A percentile compares a stretch with the other conserved stretches of the same genome.
Evolutionary conservation across 2,888 invertebrate species (phyloP).

Genomic region (Tortricodes alternella): DNA sequence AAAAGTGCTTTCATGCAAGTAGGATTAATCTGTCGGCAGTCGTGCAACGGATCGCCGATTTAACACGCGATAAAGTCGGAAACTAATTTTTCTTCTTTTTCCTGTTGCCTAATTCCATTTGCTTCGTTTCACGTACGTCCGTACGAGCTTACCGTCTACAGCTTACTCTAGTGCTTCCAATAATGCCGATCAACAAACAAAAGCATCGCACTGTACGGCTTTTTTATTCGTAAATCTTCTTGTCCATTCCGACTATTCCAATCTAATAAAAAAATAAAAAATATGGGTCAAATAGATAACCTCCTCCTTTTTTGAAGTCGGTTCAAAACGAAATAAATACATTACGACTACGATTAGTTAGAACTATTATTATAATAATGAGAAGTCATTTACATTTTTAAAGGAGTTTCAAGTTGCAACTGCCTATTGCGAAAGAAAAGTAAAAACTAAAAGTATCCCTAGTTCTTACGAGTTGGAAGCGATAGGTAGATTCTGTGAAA

Average conservation of each 20-base stretch:
- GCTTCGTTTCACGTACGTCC: constrained; percentile 32
- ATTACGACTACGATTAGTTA: too few relatives aligned
- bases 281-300: too few relatives aligned
- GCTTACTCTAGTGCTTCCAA: not conserved
- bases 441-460: not conserved
- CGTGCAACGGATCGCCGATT: constrained; percentile 61
- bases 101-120: constrained; percentile 27
- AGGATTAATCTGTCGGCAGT: constrained; percentile 59
- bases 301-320: too few relatives aligned
- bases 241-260: too few relatives aligned
- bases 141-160: constrained; percentile 13
- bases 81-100: constrained; percentile 52
- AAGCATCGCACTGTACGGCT: not conserved
- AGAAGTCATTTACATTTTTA: too few relatives aligned
- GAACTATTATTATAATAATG: too few relatives aligned
- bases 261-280: too few relatives aligned
- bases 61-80: constrained; percentile 58
- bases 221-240: too few relatives aligned
- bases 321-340: too few relatives aligned
- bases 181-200: not conserved
- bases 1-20: constrained; percentile 49
- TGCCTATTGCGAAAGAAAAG: not conserved
- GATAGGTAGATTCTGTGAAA: constrained; percentile 39
- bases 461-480: not conserved
- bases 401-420: too few relatives aligned